These are phyloP conservation scores for Athrips mouffetella DNA, from an alignment of 2,888 invertebrate species.

Conservation along the genomic window DNA sequence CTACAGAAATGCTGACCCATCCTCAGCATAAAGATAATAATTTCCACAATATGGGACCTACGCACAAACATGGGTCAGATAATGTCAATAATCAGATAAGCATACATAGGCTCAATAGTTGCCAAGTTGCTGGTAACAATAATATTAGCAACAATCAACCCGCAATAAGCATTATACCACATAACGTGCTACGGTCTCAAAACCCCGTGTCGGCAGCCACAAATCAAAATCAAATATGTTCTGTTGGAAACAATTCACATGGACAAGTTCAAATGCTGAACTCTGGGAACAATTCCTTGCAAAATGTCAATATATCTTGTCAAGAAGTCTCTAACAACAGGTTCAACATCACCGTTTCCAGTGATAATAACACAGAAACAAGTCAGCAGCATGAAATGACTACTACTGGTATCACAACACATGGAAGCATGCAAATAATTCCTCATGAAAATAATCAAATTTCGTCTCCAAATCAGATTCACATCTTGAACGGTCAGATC, in stretches of 20 bases:
- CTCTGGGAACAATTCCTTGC: slow-evolving; percentile 61
- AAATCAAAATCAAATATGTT: slow-evolving; percentile 67
- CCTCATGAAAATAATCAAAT: slow-evolving; percentile 58
- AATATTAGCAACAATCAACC: slow-evolving; percentile 57
- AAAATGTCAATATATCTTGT: slow-evolving; percentile 64
- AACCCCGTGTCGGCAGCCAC: slow-evolving; percentile 54
- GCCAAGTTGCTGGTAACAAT: slow-evolving; percentile 62
- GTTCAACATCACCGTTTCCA: slow-evolving; percentile 51
- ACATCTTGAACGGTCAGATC: slow-evolving; percentile 72
- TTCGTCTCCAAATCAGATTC: slow-evolving; percentile 62
- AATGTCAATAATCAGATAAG: slow-evolving; percentile 56
- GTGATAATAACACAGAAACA: slow-evolving; percentile 52
- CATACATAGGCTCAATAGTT: slow-evolving; percentile 66
- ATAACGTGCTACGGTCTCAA: slow-evolving; percentile 61
- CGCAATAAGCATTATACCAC: slow-evolving; percentile 67
- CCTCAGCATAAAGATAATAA: slow-evolving; percentile 65
- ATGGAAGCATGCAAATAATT: slow-evolving; percentile 65
- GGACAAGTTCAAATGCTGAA: slow-evolving; percentile 64
- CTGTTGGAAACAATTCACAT: slow-evolving; percentile 51
- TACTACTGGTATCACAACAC: slow-evolving; percentile 50
- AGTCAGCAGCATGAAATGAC: slow-evolving; percentile 59
- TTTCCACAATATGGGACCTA: slow-evolving; percentile 66
- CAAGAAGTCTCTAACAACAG: slow-evolving; percentile 62
- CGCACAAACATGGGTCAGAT: slow-evolving; percentile 59
- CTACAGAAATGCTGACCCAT: slow-evolving; percentile 72